phyloP scores from a whole-genome alignment of 2,113 vertebrate species.

The Heterocephalus glaber region DNA sequence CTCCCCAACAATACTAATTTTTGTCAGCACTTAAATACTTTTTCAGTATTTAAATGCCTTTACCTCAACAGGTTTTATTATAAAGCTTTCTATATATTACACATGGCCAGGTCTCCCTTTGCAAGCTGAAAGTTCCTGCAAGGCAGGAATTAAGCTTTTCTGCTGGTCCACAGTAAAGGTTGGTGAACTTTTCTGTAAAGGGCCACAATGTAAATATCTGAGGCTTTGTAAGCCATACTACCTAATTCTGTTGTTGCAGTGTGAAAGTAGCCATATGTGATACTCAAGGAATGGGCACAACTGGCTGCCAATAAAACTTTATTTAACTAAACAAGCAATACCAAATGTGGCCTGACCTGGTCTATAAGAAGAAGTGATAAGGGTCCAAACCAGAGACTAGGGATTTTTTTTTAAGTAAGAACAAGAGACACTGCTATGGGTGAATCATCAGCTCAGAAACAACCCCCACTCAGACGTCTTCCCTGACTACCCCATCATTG shows the following conservation, averaged over 20 bases:
- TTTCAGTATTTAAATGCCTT: conserved; percentile 13
- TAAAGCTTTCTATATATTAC: background rate
- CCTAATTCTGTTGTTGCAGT: background rate
- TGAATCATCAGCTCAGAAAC: background rate
- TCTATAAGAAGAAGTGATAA: background rate
- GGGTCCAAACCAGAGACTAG: conserved; percentile 2
- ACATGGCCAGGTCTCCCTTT: background rate
- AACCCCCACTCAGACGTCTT: background rate
- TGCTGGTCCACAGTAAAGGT: background rate
- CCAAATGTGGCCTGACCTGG: background rate
- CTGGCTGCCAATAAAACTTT: conserved; percentile 24
- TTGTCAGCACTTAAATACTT: background rate
- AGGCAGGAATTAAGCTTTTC: conserved; percentile 2
- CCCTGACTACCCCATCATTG: background rate
- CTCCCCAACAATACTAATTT: background rate
- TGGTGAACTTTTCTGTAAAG: background rate
- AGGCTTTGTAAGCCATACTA: background rate
- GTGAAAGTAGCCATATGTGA: background rate
- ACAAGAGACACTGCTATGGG: background rate
- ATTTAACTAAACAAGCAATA: background rate
- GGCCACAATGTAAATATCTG: background rate
- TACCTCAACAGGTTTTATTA: background rate
- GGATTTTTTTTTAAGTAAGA: background rate
- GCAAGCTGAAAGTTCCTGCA: background rate
- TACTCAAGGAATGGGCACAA: background rate